phyloP scores from a whole-genome alignment of 2,888 invertebrate genomes.

The Mamestra brassicae region DNA sequence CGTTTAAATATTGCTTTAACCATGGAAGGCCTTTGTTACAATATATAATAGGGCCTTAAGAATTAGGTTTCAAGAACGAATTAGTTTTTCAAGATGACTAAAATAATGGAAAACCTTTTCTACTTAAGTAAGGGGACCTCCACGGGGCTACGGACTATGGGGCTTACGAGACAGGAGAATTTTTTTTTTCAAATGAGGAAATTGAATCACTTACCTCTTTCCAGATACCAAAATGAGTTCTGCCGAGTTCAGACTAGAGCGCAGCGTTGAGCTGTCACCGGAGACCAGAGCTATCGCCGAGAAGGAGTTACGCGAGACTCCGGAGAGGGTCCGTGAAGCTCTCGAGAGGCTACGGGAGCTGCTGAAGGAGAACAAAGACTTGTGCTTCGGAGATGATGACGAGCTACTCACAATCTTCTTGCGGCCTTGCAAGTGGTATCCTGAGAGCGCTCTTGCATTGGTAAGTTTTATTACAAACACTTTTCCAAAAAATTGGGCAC shows the following conservation, averaged over 20 bases:
- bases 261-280: slow-evolving; percentile 90
- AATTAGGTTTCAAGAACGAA: background rate
- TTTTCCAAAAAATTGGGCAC: background rate
- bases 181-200: background rate
- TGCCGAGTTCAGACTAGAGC: slow-evolving; percentile 91
- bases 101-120: background rate
- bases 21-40: background rate
- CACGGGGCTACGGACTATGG: too few species aligned
- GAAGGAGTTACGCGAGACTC: slow-evolving; percentile 93
- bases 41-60: background rate
- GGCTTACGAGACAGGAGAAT: too few species aligned
- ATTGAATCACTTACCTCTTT: slow-evolving; percentile 33
- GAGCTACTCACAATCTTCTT: slow-evolving; percentile 95
- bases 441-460: slow-evolving; percentile 94
- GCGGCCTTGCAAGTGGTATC: slow-evolving; percentile 96
- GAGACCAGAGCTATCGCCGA: slow-evolving; percentile 92
- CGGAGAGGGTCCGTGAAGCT: slow-evolving; percentile 92
- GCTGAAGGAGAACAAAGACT: slow-evolving; percentile 92
- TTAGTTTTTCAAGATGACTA: background rate
- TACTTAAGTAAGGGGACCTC: background rate
- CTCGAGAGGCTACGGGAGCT: slow-evolving; percentile 92
- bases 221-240: slow-evolving; percentile 82
- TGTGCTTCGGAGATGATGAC: slow-evolving; percentile 94
- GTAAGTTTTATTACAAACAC: slow-evolving; percentile 86
- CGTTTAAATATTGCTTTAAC: background rate